Conservation (phyloP, 2,797 vertebrate genomes). For the Sibirionetta formosa region DNA sequence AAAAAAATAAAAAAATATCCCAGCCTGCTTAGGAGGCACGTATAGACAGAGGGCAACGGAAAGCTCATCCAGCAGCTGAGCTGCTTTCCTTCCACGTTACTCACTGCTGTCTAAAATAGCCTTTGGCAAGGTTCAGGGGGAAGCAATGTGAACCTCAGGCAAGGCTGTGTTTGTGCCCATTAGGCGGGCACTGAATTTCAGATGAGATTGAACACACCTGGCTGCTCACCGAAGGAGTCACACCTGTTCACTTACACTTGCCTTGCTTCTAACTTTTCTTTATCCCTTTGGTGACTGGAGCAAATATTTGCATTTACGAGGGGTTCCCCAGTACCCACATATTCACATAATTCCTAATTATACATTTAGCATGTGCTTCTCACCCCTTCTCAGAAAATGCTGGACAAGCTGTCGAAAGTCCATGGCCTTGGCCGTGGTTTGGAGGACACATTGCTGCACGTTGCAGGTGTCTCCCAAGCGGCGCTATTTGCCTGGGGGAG, state of each 20-base stretch:
- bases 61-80: neutral
- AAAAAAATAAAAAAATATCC: neutral
- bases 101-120: neutral
- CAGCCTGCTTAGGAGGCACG: neutral
- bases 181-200: neutral
- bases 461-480: neutral
- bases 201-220: rapidly evolving
- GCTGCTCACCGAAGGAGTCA: neutral
- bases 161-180: neutral
- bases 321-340: rapidly evolving
- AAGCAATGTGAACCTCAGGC: neutral
- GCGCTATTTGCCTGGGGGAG: neutral
- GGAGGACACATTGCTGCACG: neutral
- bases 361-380: neutral
- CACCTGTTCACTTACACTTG: neutral
- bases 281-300: neutral
- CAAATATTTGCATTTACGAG: neutral
- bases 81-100: neutral
- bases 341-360: neutral
- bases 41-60: neutral
- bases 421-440: neutral
- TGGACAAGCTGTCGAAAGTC: neutral
- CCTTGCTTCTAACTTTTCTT: neutral
- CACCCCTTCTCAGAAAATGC: neutral
- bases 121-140: neutral